These are phyloP conservation scores for Rhyacichthys aspro DNA, from an alignment of 2,797 vertebrate genomes.

Conservation along the genomic window DNA sequence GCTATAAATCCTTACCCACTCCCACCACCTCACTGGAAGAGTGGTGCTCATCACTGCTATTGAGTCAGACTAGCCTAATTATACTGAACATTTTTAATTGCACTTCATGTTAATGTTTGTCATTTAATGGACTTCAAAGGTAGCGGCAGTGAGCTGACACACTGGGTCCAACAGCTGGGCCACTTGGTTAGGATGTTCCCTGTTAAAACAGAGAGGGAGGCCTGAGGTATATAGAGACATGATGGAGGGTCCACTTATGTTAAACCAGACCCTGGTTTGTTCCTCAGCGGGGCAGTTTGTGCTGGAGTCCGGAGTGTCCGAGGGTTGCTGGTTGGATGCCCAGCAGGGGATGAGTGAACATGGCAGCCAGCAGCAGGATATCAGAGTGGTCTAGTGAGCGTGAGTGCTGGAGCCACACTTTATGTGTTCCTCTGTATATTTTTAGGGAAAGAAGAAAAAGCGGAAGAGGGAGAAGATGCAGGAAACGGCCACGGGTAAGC, in stretches of 20 bases:
- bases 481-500: constrained; percentile 91
- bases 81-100: constrained; percentile 58
- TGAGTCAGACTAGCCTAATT: constrained; percentile 54
- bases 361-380: constrained; percentile 77
- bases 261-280: constrained; percentile 4
- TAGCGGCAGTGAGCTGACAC: constrained; percentile 15
- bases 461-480: constrained; percentile 99
- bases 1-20: constrained; percentile 80
- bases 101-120: constrained; percentile 59
- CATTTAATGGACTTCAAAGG: constrained; percentile 54
- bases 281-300: constrained; percentile 61
- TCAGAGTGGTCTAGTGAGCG: constrained; percentile 81
- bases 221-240: not conserved
- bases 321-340: constrained; percentile 71
- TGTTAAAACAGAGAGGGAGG: constrained; percentile 1
- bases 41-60: constrained; percentile 57
- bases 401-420: constrained; percentile 85
- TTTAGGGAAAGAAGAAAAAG: constrained; percentile 99
- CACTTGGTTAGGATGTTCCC: not conserved
- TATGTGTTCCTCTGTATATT: constrained; percentile 82
- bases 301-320: constrained; percentile 54
- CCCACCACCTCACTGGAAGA: constrained; percentile 59
- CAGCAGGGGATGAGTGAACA: constrained; percentile 81
- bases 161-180: constrained; percentile 22
- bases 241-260: constrained; percentile 3